phyloP scores from a whole-genome alignment of 2,888 invertebrate genomes.

The Elegia similella region DNA sequence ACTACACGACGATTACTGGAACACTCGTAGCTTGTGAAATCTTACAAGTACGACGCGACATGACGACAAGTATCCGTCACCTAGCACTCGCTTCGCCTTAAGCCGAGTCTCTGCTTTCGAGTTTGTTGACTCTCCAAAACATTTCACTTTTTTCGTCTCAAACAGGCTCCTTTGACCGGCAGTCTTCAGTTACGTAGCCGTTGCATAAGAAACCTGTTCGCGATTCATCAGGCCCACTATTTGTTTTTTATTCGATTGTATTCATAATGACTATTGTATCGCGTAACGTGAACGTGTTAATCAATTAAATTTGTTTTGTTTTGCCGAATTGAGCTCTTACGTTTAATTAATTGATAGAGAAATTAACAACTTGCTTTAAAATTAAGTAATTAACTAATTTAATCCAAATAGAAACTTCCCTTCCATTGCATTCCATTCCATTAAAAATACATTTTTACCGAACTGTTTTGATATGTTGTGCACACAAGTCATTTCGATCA shows the following conservation, averaged over 20 bases:
- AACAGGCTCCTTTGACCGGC: slow-evolving; percentile 37
- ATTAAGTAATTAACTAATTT: too few species aligned
- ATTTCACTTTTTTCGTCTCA: slow-evolving; percentile 55
- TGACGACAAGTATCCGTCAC: slow-evolving; percentile 43
- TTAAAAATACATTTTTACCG: too few species aligned
- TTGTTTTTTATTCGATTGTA: slow-evolving; percentile 17
- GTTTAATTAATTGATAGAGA: too few species aligned
- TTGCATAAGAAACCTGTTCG: slow-evolving; percentile 43
- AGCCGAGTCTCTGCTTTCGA: slow-evolving; percentile 47
- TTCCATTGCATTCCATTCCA: too few species aligned
- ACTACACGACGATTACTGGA: slow-evolving; percentile 32
- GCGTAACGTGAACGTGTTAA: neutral
- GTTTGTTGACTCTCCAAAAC: slow-evolving; percentile 48
- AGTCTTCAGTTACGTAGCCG: slow-evolving; percentile 40
- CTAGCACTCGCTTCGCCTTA: slow-evolving; percentile 42
- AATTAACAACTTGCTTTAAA: too few species aligned
- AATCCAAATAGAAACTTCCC: too few species aligned
- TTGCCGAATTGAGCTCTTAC: neutral
- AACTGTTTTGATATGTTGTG: too few species aligned
- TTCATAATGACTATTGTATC: slow-evolving; percentile 4
- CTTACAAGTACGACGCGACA: slow-evolving; percentile 20
- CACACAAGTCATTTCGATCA: too few species aligned
- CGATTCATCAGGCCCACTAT: slow-evolving; percentile 27
- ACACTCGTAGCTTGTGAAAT: slow-evolving; percentile 40
- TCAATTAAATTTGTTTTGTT: neutral